Base-by-base conservation (phyloP, 2,797 vertebrate genomes). In the Anguilla megastoma region DNA sequence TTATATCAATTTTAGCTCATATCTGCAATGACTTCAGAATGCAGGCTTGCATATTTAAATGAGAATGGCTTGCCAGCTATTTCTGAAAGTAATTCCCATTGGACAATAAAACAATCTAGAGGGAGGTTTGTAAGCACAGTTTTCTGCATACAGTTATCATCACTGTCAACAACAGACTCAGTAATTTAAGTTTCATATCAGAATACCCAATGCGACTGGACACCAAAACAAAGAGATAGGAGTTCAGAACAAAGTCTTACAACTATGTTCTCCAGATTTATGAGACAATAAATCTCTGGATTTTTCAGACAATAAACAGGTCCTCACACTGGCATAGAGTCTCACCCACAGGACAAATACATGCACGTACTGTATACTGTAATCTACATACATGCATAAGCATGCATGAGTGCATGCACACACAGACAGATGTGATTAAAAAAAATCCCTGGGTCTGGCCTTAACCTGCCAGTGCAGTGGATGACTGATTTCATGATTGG, bases 21-120 rank as follows among this genome's bases (percentile, higher is more conserved):
- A 8, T 63, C 83, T 85, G 27, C 86, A 90, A 89, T 86, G 84
- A 88, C 88, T 85, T 88, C 63, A 56, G 82, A 76, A 54, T 9
- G 52, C 36, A 76, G 66, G 48, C 79, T 85, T 58, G 87, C 71
- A 76, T 86, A 63, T 66, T 63, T 86, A 54, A 45, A 86, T 86
- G 45, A 88, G 30, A 89, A 63, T 27, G 63, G 10, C n/a, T 52
- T 60, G 41, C 74, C 86, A 84, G 56, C 16, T 41, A 82, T 82
- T 69, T 79, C 63, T 18, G 85, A 60, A 76, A n/a, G 84, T 83
- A 74, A 82, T 88, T 87, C 41, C 84, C 86, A 84, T 16, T 21
- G 21, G 82, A 52, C 36, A 36, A 71, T 45, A 88, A 85, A 87
- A 14, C 82, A 71, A 88, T 54, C 4, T 85, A 71, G 10, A 36